These are phyloP conservation scores for Dasyurus viverrinus DNA, from an alignment of 2,113 vertebrate genomes.

Conservation along the genomic window DNA sequence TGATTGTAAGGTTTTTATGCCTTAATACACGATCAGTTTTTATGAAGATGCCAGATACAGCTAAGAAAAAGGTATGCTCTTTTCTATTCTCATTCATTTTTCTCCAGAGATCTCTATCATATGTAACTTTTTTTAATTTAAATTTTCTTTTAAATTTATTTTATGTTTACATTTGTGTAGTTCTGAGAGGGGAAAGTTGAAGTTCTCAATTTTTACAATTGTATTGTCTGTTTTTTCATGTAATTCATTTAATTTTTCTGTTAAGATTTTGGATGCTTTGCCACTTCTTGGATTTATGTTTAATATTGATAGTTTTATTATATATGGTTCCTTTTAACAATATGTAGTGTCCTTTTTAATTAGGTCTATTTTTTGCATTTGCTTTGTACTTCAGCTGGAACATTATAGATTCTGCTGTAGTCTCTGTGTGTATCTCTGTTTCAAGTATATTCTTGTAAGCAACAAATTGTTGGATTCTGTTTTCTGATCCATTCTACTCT, in stretches of 20 bases:
- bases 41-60: neutral
- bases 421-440: neutral
- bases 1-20: neutral
- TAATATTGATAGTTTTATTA: neutral
- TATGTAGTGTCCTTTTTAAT: neutral
- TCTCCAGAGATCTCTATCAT: neutral
- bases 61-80: neutral
- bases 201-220: neutral
- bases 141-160: too few species aligned
- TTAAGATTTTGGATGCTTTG: neutral
- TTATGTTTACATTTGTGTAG: neutral
- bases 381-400: neutral
- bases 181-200: neutral
- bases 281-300: neutral
- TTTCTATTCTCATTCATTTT: neutral
- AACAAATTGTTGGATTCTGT: neutral
- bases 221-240: neutral
- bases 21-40: neutral
- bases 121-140: neutral
- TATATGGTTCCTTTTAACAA: neutral
- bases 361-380: neutral
- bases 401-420: neutral
- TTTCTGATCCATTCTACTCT: neutral
- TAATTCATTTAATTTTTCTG: neutral
- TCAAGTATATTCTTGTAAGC: neutral